Evolutionary conservation across 2,888 invertebrate genomes (phyloP).

Genomic region (Geophilus truncorum): DNA sequence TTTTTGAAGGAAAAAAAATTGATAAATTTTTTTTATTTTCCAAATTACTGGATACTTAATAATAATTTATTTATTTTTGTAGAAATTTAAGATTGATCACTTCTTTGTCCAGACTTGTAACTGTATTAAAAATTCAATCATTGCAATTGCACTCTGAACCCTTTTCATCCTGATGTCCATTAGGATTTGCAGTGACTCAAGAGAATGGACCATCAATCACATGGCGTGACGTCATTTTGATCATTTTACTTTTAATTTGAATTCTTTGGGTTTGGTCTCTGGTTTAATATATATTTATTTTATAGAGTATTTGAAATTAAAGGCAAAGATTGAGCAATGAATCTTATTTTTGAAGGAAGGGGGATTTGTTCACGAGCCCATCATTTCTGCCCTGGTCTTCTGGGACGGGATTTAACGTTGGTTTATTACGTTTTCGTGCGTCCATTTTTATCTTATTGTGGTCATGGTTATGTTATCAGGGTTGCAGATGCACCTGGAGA

Average conservation of each 20-base stretch:
- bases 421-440: neutral
- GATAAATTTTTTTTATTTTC: too few relatives aligned
- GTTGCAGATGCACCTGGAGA: neutral
- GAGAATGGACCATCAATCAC: neutral
- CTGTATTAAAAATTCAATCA: too few relatives aligned
- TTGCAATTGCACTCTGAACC: neutral
- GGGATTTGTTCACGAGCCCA: neutral
- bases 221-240: neutral
- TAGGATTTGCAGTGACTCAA: neutral
- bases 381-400: neutral
- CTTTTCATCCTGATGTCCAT: neutral
- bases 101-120: too few relatives aligned
- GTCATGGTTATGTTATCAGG: neutral
- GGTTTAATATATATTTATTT: neutral
- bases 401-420: neutral
- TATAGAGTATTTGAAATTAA: neutral
- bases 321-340: neutral
- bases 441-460: neutral
- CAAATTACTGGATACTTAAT: too few relatives aligned
- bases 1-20: too few relatives aligned
- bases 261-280: neutral
- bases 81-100: too few relatives aligned
- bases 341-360: neutral
- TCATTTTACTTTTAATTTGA: neutral
- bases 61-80: neutral